A percentile compares a stretch with the other conserved stretches of the same genome.
Evolutionary conservation across 2,113 vertebrate species (phyloP).

Genomic region (Gymnogyps californianus): DNA sequence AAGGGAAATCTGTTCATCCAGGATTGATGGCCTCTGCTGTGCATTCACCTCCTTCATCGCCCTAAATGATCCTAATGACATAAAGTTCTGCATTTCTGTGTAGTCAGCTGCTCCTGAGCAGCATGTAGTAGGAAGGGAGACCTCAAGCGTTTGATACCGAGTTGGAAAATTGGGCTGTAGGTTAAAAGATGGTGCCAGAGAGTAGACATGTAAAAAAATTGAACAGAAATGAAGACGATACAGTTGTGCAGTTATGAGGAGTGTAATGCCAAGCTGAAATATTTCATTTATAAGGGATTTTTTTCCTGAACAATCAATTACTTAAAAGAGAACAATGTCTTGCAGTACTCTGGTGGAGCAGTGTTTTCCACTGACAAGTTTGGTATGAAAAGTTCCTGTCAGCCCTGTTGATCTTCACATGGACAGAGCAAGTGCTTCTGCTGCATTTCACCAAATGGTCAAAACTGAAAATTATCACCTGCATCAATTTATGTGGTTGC

Average conservation of each 20-base stretch:
- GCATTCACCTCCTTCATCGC: background rate
- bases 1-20: background rate
- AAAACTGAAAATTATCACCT: background rate
- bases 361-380: background rate
- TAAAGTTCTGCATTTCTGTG: background rate
- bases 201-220: background rate
- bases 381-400: background rate
- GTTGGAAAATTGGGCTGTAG: background rate
- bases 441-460: background rate
- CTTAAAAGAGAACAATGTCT: background rate
- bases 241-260: background rate
- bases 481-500: background rate
- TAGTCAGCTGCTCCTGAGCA: background rate
- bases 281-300: background rate
- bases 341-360: background rate
- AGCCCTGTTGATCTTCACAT: background rate
- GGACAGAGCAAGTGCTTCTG: accelerated
- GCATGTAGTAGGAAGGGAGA: background rate
- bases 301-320: background rate
- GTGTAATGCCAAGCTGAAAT: background rate
- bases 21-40: background rate
- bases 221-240: background rate
- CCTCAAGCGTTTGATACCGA: background rate
- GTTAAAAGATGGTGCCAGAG: background rate
- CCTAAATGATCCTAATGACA: background rate